A percentile compares a stretch with the other conserved stretches of the same genome.
phyloP scores from a whole-genome alignment of 35 echinoderm and acorn worm genomes.

The Lytechinus variegatus region DNA sequence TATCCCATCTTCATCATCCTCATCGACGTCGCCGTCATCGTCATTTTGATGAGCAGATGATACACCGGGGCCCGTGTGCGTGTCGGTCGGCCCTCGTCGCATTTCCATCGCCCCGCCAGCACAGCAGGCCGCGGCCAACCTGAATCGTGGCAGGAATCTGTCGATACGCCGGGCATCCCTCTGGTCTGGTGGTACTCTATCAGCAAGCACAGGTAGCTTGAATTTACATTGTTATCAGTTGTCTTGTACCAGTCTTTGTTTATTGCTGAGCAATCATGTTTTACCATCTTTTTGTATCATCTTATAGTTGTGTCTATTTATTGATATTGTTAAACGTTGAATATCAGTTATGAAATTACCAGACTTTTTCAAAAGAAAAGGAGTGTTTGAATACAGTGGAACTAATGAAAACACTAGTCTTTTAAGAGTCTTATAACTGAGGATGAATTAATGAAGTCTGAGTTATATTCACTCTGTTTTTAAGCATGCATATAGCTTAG shows the following conservation, averaged over 20 bases:
- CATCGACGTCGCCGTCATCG: constrained; percentile 46
- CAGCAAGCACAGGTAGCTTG: constrained; percentile 75
- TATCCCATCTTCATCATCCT: background rate
- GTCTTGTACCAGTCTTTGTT: background rate
- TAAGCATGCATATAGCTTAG: too few species aligned
- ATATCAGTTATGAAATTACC: too few species aligned
- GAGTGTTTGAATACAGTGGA: too few species aligned
- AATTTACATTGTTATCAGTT: constrained; percentile 23
- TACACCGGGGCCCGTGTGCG: constrained; percentile 81
- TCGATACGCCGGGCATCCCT: constrained; percentile 98
- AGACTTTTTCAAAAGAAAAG: too few species aligned
- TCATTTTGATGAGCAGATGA: constrained; percentile 72
- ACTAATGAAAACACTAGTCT: too few species aligned
- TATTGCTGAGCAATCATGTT: background rate
- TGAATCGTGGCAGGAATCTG: constrained; percentile 91
- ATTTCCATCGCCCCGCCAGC: constrained; percentile 93
- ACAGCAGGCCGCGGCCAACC: constrained; percentile 66
- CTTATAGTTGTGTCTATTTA: too few species aligned
- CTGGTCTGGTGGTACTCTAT: constrained; percentile 90
- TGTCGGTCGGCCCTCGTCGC: constrained; percentile 88
- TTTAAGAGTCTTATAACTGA: too few species aligned
- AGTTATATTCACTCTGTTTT: too few species aligned
- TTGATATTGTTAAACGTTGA: too few species aligned
- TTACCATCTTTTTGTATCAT: too few species aligned
- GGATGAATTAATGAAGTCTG: too few species aligned